phyloP scores from a whole-genome alignment of 2,113 vertebrate species.

The Holacanthus passer region DNA sequence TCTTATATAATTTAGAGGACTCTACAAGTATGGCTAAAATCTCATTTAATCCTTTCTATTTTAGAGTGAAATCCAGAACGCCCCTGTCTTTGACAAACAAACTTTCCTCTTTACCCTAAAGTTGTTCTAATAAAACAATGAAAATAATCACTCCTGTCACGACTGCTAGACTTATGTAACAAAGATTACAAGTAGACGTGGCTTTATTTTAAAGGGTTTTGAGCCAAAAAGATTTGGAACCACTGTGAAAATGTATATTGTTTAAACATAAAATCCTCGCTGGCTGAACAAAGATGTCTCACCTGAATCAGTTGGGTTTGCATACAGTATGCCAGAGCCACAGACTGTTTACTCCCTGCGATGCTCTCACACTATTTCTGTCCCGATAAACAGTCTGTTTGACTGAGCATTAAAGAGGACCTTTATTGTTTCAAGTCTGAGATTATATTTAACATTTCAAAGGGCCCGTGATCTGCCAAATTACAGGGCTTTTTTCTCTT shows the following conservation, averaged over 20 bases:
- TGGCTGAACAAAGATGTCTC: slow-evolving; percentile 12
- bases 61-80: background rate
- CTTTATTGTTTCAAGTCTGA: slow-evolving; percentile 46
- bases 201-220: background rate
- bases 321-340: slow-evolving; percentile 7
- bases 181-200: background rate
- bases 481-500: slow-evolving; percentile 3
- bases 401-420: slow-evolving; percentile 41
- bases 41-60: background rate
- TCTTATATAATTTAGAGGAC: background rate
- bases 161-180: background rate
- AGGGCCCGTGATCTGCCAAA: slow-evolving; percentile 45
- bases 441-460: slow-evolving; percentile 67
- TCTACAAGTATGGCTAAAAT: background rate
- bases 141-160: background rate
- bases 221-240: background rate
- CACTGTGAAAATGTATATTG: background rate
- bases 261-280: slow-evolving; percentile 1
- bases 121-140: background rate
- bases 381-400: slow-evolving; percentile 19
- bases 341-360: slow-evolving; percentile 25
- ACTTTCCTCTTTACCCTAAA: background rate
- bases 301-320: slow-evolving; percentile 1
- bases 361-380: slow-evolving; percentile 28
- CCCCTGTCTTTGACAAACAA: background rate